Evolutionary conservation across 2,113 vertebrate genomes (phyloP).

Genomic region (Oncorhynchus masou): DNA sequence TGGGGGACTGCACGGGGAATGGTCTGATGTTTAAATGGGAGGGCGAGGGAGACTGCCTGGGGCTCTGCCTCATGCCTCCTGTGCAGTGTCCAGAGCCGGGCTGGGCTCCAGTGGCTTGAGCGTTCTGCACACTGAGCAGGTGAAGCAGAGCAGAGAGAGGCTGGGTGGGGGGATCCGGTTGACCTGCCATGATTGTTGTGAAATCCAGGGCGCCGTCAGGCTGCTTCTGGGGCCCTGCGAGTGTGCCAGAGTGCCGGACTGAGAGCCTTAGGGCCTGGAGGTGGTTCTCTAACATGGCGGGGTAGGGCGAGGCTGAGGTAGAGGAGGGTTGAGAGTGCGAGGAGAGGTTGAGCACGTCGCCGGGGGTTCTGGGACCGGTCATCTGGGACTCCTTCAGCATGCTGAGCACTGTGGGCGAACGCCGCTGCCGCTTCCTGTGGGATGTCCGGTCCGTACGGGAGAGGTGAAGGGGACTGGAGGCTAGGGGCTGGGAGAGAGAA

Average conservation of each 20-base stretch:
- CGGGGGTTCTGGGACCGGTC: conserved; percentile 42
- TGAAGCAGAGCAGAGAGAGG: conserved; percentile 74
- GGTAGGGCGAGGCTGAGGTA: conserved; percentile 61
- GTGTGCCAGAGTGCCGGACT: conserved; percentile 35
- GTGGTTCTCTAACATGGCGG: conserved; percentile 48
- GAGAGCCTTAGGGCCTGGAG: conserved; percentile 43
- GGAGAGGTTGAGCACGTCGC: conserved; percentile 62
- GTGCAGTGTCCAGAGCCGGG: conserved; percentile 39
- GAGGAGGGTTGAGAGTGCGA: conserved; percentile 49
- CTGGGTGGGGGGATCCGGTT: conserved; percentile 69
- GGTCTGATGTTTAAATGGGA: conserved; percentile 38
- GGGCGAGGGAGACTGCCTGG: conserved; percentile 37
- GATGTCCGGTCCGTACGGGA: conserved; percentile 54
- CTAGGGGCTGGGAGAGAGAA: conserved; percentile 43
- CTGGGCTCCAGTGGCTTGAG: conserved; percentile 53
- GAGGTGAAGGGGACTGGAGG: conserved; percentile 57
- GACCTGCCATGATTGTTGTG: conserved; percentile 50
- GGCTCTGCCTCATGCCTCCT: conserved; percentile 50
- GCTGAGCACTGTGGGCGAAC: conserved; percentile 62
- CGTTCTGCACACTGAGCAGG: conserved; percentile 71
- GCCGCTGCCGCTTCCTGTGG: conserved; percentile 65
- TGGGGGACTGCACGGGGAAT: conserved; percentile 38
- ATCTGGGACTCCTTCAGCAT: conserved; percentile 56
- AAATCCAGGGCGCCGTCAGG: conserved; percentile 59
- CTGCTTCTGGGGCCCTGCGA: conserved; percentile 21